Conservation (phyloP, 2,113 vertebrate species). For the cat (Felis catus) region DNA sequence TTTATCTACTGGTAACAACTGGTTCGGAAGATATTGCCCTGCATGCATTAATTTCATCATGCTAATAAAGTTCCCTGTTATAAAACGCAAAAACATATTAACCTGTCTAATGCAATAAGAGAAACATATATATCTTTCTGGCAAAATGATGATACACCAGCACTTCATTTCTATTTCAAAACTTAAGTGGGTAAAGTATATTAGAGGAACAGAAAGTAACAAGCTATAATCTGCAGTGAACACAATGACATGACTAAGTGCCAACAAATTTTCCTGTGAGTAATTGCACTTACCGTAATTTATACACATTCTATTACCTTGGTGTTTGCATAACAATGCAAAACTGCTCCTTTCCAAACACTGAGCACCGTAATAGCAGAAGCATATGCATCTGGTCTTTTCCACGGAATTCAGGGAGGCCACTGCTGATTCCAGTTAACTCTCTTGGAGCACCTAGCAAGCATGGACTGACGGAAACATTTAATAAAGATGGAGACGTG, state of each 20-base stretch:
- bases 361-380: conserved; percentile 21
- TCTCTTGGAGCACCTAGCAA: background rate
- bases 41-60: conserved; percentile 54
- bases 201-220: conserved; percentile 68
- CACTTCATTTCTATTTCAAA: conserved; percentile 67
- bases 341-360: conserved; percentile 52
- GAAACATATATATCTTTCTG: conserved; percentile 52
- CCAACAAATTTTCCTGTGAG: conserved; percentile 65
- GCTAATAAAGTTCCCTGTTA: conserved; percentile 69
- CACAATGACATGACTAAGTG: conserved; percentile 55
- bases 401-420: background rate
- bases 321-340: background rate
- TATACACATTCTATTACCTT: conserved; percentile 43
- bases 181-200: conserved; percentile 54
- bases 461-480: background rate
- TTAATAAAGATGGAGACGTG: conserved; percentile 21
- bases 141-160: conserved; percentile 46
- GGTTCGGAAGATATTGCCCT: conserved; percentile 54
- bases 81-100: conserved; percentile 75
- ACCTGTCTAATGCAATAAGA: conserved; percentile 43
- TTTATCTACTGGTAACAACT: conserved; percentile 72
- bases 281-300: conserved; percentile 58
- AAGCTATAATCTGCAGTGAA: conserved; percentile 54
- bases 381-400: conserved; percentile 2
- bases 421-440: background rate